Evolutionary conservation across 2,888 invertebrate species (phyloP).

Genomic region (Chymomyza procnemis): DNA sequence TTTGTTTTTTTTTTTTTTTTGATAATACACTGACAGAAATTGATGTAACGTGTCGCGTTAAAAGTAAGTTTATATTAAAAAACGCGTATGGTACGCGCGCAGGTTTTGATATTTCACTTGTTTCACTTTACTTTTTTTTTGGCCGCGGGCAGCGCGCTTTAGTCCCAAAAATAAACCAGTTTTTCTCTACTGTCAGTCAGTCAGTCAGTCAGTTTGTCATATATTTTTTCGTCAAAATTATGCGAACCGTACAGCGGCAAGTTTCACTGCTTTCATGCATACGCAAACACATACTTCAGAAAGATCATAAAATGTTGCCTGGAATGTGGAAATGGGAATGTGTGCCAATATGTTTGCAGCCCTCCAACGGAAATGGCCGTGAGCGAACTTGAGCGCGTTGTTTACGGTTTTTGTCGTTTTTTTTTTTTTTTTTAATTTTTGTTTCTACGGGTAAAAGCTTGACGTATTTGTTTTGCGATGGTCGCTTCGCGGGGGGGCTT

Average conservation of each 20-base stretch:
- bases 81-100: background rate
- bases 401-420: background rate
- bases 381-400: conserved; percentile 22
- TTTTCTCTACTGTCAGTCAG: background rate
- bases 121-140: conserved; percentile 1
- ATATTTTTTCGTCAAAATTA: conserved; percentile 35
- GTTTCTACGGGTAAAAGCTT: conserved; percentile 48
- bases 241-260: conserved; percentile 25
- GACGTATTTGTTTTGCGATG: background rate
- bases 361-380: conserved; percentile 62
- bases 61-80: conserved; percentile 16
- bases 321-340: conserved; percentile 54
- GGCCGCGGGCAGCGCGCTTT: background rate
- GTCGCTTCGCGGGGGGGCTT: background rate
- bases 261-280: conserved; percentile 60
- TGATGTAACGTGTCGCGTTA: conserved; percentile 19
- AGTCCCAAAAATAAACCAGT: conserved; percentile 18
- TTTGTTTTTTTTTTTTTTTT: conserved; percentile 36
- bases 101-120: background rate
- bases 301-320: conserved; percentile 22
- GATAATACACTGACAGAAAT: background rate
- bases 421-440: background rate
- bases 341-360: conserved; percentile 61
- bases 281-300: conserved; percentile 1
- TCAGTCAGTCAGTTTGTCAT: background rate